Evolutionary conservation across 2,888 invertebrate species (phyloP), one percentile per base, ranked within the genome.

Genomic region (Drosophila peninsularis): DNA sequence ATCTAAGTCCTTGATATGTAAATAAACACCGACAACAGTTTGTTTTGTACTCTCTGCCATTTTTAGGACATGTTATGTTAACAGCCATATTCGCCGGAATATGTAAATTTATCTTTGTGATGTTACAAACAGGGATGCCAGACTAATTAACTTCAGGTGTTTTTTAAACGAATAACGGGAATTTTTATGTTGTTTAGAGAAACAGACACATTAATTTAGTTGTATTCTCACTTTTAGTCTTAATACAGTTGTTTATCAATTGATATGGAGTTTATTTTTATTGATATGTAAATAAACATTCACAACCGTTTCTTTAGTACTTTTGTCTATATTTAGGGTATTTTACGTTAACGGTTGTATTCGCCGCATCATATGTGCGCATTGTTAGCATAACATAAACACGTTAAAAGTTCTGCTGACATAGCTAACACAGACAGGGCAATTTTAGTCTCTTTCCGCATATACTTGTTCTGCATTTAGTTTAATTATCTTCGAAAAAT

Each of bases 11-110:
- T 52, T 6, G 19, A 49, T 42, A 53, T 54, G 65, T 76, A 74
- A 76, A 74, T 76, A 75, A 62, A 73, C 71, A 72, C 44, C 62
- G 66, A 76, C 52, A 62, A 55, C 58, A 64, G 65, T 47, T 65
- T 69, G 39, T 50, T 56, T 39, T 34, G 44, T 32, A 44, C 24
- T 47, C 42, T 42, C 32, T 62, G 24, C 24, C 3, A 53, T 75
- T 49, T 60, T 73, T 75, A 75, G 73, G 14, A 6, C 19, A 56
- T 75, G 62, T 45, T n/a, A 32, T 10, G 5, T 36, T 34, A 24
- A 44, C 21, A 53, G 32, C 41, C 13, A 32, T 30, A 56, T 56
- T 64, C 11, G 30, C 50, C 41, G 19, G 1, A 21, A n/a, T 14
- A 24, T 21, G 62, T 45, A 45, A 70, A 24, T 3, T 10, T 54